phyloP scores from a whole-genome alignment of 2,113 vertebrate genomes.

The Scomber japonicus region DNA sequence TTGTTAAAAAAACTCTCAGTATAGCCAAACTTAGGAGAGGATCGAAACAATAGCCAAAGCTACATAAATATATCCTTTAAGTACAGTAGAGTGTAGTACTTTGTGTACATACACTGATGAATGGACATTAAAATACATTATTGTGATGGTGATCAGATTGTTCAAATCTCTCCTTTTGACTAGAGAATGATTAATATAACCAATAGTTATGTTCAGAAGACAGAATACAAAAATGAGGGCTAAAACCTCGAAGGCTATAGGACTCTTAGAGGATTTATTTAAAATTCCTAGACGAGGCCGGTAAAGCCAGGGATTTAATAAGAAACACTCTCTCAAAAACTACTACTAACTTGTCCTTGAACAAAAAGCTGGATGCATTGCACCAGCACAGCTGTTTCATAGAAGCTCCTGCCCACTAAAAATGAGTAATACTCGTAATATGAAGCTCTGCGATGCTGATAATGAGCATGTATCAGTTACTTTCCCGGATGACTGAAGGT shows the following conservation, averaged over 20 bases:
- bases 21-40: too few species aligned
- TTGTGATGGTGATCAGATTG: conserved; percentile 12
- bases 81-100: too few species aligned
- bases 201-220: conserved; percentile 10
- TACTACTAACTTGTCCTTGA: conserved; percentile 36
- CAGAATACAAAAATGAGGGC: not conserved
- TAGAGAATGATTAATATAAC: not conserved
- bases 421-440: not conserved
- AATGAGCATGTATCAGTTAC: conserved; percentile 23
- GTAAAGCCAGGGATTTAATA: conserved; percentile 5
- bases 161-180: not conserved
- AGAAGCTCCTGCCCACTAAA: not conserved
- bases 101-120: too few species aligned
- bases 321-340: conserved; percentile 11
- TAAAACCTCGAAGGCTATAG: conserved; percentile 8
- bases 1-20: too few species aligned
- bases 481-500: conserved; percentile 4
- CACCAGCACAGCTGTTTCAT: conserved; percentile 10
- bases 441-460: not conserved
- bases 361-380: not conserved
- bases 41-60: too few species aligned
- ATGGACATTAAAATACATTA: not conserved
- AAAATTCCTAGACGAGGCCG: conserved; percentile 12
- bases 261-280: conserved; percentile 12
- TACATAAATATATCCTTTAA: too few species aligned